Conservation (phyloP, 1,140 invertebrate genomes). For the Drosophila quadrilineata region DNA sequence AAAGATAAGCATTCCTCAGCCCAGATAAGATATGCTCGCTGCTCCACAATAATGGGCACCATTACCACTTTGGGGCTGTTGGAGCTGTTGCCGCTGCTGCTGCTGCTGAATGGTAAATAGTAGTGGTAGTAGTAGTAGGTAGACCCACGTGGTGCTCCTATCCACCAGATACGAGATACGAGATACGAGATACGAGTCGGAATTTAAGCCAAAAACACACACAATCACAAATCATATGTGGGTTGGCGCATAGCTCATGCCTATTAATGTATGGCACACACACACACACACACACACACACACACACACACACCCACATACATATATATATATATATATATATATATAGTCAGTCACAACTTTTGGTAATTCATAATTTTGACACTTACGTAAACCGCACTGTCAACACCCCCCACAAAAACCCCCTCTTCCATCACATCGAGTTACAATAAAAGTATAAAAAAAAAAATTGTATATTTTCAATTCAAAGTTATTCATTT, state of each 20-base stretch:
- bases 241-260: conserved; percentile 6
- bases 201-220: neutral
- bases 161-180: too few relatives aligned
- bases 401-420: conserved; percentile 23
- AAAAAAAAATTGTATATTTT: too few relatives aligned
- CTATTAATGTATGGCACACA: conserved; percentile 42
- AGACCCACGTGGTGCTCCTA: conserved; percentile 23
- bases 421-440: neutral
- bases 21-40: too few relatives aligned
- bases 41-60: conserved; percentile 41
- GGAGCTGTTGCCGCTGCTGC: too few relatives aligned
- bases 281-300: too few relatives aligned
- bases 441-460: neutral
- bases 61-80: neutral
- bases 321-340: too few relatives aligned
- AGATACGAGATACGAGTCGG: neutral
- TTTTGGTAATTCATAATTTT: conserved; percentile 64
- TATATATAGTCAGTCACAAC: too few relatives aligned
- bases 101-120: too few relatives aligned
- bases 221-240: conserved; percentile 4
- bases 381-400: conserved; percentile 47
- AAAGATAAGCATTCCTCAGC: conserved; percentile 53
- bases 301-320: too few relatives aligned
- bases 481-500: neutral
- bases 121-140: neutral